A percentile compares a stretch with the other conserved stretches of the same genome.
These are phyloP conservation scores for Pygocentrus nattereri DNA, from an alignment of 2,797 vertebrate species.

Conservation along the genomic window DNA sequence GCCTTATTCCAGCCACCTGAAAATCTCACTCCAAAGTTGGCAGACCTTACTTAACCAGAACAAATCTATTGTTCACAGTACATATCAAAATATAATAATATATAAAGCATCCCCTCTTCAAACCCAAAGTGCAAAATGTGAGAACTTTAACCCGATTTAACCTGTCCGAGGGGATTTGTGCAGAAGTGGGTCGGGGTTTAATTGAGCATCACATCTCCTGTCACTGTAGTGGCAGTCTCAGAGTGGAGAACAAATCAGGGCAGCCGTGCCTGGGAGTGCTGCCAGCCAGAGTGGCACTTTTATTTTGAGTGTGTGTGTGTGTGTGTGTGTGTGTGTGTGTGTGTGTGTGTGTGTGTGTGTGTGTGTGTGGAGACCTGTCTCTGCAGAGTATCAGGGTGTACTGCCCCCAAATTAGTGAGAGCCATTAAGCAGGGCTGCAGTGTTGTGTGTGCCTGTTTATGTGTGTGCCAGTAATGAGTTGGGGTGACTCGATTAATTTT, in stretches of 20 bases:
- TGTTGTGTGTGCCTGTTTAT: constrained; percentile 2
- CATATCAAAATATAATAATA: neutral
- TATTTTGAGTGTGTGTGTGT: constrained; percentile 45
- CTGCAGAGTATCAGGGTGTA: constrained; percentile 19
- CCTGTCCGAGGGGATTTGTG: constrained; percentile 15
- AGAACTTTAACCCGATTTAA: constrained; percentile 19
- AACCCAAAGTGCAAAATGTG: neutral
- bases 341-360: constrained; percentile 1
- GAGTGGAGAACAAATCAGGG: constrained; percentile 55
- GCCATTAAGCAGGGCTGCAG: constrained; percentile 7
- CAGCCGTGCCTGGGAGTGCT: constrained; percentile 37
- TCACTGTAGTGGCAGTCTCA: constrained; percentile 30
- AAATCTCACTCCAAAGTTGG: no score
- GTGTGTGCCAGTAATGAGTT: constrained; percentile 35
- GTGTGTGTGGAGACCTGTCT: neutral
- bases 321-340: constrained; percentile 43
- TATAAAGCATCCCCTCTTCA: neutral
- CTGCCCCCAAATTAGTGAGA: neutral
- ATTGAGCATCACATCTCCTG: constrained; percentile 69
- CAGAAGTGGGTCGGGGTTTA: constrained; percentile 77
- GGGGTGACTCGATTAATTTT: constrained; percentile 32
- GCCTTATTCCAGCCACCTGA: no score
- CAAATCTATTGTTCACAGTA: neutral
- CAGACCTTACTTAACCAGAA: no score
- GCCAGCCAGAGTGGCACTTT: constrained; percentile 31